Evolutionary conservation across 2,113 vertebrate genomes (phyloP).

Genomic region (Puma concolor): DNA sequence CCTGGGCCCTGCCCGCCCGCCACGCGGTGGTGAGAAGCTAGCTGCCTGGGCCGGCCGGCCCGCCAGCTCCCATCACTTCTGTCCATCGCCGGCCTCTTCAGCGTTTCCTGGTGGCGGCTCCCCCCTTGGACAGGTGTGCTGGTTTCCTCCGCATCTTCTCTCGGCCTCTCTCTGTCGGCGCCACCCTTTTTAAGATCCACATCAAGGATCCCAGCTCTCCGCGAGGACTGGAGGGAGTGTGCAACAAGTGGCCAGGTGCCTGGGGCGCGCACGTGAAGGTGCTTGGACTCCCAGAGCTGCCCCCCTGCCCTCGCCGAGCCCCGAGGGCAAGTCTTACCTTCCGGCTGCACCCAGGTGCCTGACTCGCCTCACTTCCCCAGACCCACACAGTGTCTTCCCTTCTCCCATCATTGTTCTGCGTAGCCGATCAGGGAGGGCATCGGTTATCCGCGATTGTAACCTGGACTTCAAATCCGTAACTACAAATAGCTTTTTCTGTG

Average conservation of each 20-base stretch:
- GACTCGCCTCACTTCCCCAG: rapidly evolving
- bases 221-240: neutral
- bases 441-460: neutral
- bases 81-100: rapidly evolving
- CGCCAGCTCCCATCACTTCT: rapidly evolving
- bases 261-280: rapidly evolving
- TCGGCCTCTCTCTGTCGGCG: neutral
- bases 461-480: neutral
- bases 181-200: rapidly evolving
- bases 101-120: no score
- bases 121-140: rapidly evolving
- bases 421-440: neutral
- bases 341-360: rapidly evolving
- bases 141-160: neutral
- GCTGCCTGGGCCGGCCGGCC: neutral
- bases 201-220: rapidly evolving
- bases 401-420: rapidly evolving
- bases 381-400: neutral
- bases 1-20: rapidly evolving
- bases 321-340: neutral
- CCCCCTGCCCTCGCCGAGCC: neutral
- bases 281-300: neutral
- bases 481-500: neutral
- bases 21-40: neutral
- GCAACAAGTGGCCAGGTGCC: neutral